Conservation (phyloP, 2,113 vertebrate genomes). For the Butorides virescens region DNA sequence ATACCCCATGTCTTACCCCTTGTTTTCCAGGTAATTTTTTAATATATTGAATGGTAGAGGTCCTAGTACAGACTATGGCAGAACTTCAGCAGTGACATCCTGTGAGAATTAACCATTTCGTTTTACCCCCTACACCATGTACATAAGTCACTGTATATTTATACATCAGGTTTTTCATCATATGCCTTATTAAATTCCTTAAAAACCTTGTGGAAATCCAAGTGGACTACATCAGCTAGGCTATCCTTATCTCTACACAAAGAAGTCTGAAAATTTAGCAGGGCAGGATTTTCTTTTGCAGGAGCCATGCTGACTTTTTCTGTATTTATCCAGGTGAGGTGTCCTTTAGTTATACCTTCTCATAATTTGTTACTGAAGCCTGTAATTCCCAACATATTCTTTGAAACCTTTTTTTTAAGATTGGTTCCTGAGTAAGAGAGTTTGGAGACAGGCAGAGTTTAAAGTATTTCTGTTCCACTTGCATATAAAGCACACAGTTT, state of each 20-base stretch:
- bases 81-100: background rate
- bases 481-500: background rate
- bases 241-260: background rate
- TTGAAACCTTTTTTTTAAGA: background rate
- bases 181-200: background rate
- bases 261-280: background rate
- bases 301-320: background rate
- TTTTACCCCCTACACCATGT: background rate
- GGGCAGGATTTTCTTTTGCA: background rate
- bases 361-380: background rate
- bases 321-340: background rate
- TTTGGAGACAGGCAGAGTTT: background rate
- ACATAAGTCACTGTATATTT: background rate
- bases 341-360: background rate
- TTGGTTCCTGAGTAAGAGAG: background rate
- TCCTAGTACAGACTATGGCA: background rate
- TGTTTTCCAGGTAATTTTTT: background rate
- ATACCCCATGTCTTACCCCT: accelerated
- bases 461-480: background rate
- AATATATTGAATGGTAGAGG: background rate
- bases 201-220: background rate
- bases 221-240: background rate
- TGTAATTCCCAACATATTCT: background rate
- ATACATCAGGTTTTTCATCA: background rate
- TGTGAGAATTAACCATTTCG: background rate